Percentiles rank a stretch among this genome's conserved stretches.
Evolutionary conservation across 1,140 invertebrate genomes (phyloP).

Genomic region (Calycopis cecrops): DNA sequence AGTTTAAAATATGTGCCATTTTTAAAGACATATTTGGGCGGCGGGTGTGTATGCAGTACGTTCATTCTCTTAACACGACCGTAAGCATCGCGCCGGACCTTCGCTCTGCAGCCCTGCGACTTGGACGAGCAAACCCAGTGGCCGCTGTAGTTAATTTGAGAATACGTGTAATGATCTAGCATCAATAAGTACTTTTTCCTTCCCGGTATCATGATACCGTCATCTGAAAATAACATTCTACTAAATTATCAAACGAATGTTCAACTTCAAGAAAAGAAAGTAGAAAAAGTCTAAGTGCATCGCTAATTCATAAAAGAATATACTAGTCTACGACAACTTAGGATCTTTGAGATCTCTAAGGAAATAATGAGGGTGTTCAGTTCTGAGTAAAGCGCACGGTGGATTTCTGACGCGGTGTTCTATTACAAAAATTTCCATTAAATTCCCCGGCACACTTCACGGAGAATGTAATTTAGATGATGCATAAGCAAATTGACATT

Average conservation of each 20-base stretch:
- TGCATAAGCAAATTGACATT: no score
- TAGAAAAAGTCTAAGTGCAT: no score
- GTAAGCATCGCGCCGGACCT: slow-evolving; percentile 3
- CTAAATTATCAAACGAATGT: neutral
- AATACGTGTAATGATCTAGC: slow-evolving; percentile 20
- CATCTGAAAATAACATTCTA: slow-evolving; percentile 2
- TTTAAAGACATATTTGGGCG: slow-evolving; percentile 11
- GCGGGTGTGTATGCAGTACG: slow-evolving; percentile 14
- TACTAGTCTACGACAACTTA: no score
- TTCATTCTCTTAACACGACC: slow-evolving; percentile 8
- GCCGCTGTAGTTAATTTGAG: slow-evolving; percentile 17
- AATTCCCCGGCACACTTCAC: no score
- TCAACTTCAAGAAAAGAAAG: no score
- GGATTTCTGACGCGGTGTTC: no score
- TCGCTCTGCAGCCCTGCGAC: slow-evolving; percentile 17
- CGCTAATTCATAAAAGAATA: no score
- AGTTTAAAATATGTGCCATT: slow-evolving; percentile 8
- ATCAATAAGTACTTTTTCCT: slow-evolving; percentile 21
- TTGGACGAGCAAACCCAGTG: slow-evolving; percentile 23
- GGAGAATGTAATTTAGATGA: no score
- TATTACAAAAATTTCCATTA: no score
- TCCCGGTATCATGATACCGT: slow-evolving; percentile 19
- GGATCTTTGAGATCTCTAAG: no score
- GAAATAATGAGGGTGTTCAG: no score
- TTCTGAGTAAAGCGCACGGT: no score